Evolutionary conservation across 2,113 vertebrate genomes (phyloP), one percentile per base, ranked within the genome.

Genomic region (Isichthys henryi): DNA sequence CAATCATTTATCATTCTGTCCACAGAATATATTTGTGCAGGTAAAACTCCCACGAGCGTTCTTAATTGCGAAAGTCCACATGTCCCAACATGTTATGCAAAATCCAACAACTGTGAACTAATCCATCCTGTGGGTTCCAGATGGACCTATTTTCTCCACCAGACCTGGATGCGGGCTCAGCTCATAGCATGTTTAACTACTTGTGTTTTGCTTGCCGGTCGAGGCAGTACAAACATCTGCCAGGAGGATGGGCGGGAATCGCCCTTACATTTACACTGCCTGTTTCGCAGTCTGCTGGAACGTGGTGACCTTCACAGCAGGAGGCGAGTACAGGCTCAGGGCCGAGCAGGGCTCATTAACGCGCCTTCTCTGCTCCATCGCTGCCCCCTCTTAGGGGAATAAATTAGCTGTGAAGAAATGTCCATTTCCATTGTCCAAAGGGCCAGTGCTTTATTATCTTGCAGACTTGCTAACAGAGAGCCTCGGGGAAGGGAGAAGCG

Each of bases 371-470:
- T 5, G 62, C 86, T 87, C 48, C 35, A 53, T 21, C 31, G 62
- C 62, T 90, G 85, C 84, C 86, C 35, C 31, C 62, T 77, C 62
- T 56, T 77, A 52, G 62, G 84, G 62, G 45, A 74, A 80, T 90
- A 87, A 90, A 90, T 90, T 87, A 90, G 85, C 62, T 80, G 62
- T 82, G 48, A 89, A 89, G 66, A 89, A 82, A 83, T 39, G 85
- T 87, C 84, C 21, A 35, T 77, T 80, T 53, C 49, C 85, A 90
- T 87, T 39, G 89, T 86, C 58, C 89, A 87, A 70, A 90, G 58
- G 66, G 85, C 27, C 89, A 53, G 45, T 15, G 62, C 58, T 74
- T 77, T 87, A 74, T 87, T 87, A 87, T 90, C 74, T 86, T 87
- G 27, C 89, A 74, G 84, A 89, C 56, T 56, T 31, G 62, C 62